phyloP scores from a whole-genome alignment of 2,888 invertebrate genomes.

The Fabriciana adippe region DNA sequence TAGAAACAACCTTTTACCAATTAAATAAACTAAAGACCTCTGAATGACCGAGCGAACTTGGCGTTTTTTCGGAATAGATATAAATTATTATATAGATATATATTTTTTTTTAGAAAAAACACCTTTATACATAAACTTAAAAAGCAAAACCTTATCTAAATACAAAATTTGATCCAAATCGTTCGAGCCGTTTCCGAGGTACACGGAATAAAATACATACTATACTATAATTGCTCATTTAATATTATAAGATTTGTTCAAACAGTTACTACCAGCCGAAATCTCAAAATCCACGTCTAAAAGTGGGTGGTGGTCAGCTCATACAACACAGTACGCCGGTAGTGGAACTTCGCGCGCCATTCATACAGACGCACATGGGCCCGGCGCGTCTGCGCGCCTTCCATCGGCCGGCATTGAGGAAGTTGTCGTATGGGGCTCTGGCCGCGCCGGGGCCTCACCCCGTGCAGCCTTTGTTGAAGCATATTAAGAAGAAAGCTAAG shows the following conservation, averaged over 20 bases:
- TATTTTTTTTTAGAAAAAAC: no score
- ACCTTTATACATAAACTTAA: no score
- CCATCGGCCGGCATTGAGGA: constrained; percentile 95
- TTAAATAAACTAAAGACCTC: no score
- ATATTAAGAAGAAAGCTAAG: constrained; percentile 95
- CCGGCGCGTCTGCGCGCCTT: constrained; percentile 89
- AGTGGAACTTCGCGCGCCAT: constrained; percentile 95
- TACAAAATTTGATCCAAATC: no score
- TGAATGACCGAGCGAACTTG: no score
- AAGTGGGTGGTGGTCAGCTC: constrained; percentile 94
- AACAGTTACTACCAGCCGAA: constrained; percentile 95
- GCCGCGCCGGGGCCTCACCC: constrained; percentile 89
- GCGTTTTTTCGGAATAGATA: no score
- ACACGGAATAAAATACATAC: no score
- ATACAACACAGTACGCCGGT: constrained; percentile 99
- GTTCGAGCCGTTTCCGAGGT: no score
- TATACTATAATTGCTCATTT: no score
- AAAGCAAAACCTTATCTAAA: no score
- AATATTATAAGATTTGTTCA: not conserved
- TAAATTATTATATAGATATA: no score
- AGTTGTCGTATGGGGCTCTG: constrained; percentile 91
- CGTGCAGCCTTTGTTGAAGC: constrained; percentile 92
- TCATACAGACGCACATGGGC: constrained; percentile 97
- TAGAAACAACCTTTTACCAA: no score
- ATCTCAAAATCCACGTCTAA: constrained; percentile 90